Conservation (phyloP, 2,113 vertebrate species). For the Cromileptes altivelis region DNA sequence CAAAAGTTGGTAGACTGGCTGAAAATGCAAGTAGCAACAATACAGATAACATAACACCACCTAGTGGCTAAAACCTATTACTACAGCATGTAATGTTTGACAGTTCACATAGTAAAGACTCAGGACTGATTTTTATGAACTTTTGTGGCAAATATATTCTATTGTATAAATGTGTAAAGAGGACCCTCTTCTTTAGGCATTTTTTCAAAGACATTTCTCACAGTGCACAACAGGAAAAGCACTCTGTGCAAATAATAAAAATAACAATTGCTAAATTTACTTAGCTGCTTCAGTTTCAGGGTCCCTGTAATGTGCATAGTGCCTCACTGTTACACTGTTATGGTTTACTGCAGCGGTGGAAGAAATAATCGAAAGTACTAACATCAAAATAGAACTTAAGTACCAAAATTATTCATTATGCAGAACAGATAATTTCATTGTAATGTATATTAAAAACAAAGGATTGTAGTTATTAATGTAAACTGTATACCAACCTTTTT, state of each 20-base stretch:
- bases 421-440: neutral
- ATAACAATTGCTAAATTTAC: neutral
- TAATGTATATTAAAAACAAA: neutral
- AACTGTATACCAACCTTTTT: too few relatives aligned
- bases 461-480: neutral
- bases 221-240: neutral
- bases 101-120: neutral
- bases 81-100: slow-evolving; percentile 32
- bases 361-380: neutral
- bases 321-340: neutral
- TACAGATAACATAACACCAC: slow-evolving; percentile 51
- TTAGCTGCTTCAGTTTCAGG: neutral
- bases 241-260: neutral
- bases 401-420: neutral
- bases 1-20: neutral
- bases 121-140: neutral
- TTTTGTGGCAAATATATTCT: neutral
- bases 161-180: neutral
- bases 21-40: neutral
- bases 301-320: neutral
- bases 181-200: neutral
- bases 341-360: neutral
- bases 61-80: slow-evolving; percentile 57
- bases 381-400: neutral
- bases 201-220: neutral